These are phyloP conservation scores for Physella acuta DNA, from an alignment of 1,140 invertebrate genomes.

Conservation along the genomic window DNA sequence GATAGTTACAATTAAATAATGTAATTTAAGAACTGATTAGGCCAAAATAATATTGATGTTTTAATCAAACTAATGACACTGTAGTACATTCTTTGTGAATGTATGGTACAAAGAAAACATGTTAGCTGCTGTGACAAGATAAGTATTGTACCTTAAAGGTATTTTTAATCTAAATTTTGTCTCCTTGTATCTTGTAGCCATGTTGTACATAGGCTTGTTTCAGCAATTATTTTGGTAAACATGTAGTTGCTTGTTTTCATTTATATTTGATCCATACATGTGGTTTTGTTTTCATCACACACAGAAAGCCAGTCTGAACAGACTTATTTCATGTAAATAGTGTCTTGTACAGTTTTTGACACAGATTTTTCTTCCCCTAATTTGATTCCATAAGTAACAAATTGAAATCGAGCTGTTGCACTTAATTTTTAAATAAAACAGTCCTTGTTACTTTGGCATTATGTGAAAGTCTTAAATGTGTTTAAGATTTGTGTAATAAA, in stretches of 20 bases:
- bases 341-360: background rate
- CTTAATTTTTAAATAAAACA: constrained; percentile 20
- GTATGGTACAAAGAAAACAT: no score
- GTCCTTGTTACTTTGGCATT: constrained; percentile 17
- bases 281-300: background rate
- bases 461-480: constrained; percentile 21
- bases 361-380: constrained; percentile 5
- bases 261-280: background rate
- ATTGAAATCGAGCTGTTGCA: constrained; percentile 13
- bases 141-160: no score
- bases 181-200: background rate
- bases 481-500: constrained; percentile 27
- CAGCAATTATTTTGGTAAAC: background rate
- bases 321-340: background rate
- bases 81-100: no score
- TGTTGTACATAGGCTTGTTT: background rate
- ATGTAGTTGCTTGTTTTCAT: background rate
- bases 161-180: no score
- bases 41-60: no score
- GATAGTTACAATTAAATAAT: no score
- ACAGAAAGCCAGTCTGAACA: constrained; percentile 8
- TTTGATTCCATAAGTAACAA: constrained; percentile 14
- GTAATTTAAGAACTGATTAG: no score
- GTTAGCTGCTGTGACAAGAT: no score
- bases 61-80: no score